A percentile compares a stretch with the other conserved stretches of the same genome.
Evolutionary conservation across 2,888 invertebrate species (phyloP).

Genomic region (Aphrophora alni): DNA sequence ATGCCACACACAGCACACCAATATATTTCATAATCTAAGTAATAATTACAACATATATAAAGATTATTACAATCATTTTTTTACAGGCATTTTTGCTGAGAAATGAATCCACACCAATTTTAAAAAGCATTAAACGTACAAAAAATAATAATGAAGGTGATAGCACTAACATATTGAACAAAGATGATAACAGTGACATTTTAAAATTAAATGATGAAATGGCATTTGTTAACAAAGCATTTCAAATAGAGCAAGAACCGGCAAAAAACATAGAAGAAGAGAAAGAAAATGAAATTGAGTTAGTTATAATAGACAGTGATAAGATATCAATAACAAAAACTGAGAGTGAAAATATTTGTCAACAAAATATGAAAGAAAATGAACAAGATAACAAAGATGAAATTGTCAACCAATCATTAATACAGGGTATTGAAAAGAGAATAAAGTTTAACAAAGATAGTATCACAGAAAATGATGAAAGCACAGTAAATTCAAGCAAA

Average conservation of each 20-base stretch:
- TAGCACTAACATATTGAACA: neutral
- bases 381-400: too few relatives aligned
- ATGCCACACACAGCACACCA: too few relatives aligned
- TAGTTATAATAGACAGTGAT: neutral
- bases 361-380: neutral
- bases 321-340: neutral
- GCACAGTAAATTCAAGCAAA: neutral
- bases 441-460: too few relatives aligned
- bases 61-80: too few relatives aligned
- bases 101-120: neutral
- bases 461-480: too few relatives aligned
- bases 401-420: too few relatives aligned
- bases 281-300: neutral
- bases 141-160: neutral
- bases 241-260: neutral
- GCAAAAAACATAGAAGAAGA: neutral
- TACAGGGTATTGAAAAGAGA: too few relatives aligned
- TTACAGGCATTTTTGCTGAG: constrained; percentile 15
- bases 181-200: neutral
- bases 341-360: neutral
- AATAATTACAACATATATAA: too few relatives aligned
- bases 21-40: too few relatives aligned
- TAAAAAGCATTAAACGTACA: neutral
- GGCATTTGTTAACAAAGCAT: neutral
- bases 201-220: neutral